Evolutionary conservation across 2,888 invertebrate species (phyloP), one percentile per base, ranked within the genome.

Genomic region (Diarsia rubi): DNA sequence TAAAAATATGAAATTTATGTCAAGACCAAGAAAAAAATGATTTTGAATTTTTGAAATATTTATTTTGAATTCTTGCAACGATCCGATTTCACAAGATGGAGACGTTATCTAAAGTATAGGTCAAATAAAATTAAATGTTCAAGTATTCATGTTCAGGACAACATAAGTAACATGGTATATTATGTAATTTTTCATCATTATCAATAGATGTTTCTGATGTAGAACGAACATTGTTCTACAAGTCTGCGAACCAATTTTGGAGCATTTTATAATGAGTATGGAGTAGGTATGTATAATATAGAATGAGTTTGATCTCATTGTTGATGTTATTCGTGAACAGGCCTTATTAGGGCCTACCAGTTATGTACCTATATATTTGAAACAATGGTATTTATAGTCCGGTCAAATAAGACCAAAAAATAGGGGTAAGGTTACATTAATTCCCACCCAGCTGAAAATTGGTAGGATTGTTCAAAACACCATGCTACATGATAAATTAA

Each of bases 261-360:
- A 76, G 69, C 81, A 82, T 82, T 85, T 78, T 79, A 65, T 78
- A 75, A 69, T 75, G 77, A 69, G 57, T 69, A 73, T 31, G 4
- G 77, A 69, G 57, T 69, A 73, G 2, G 4, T 4, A 31, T 73
- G 57, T 67, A 66, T 67, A 64, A 64, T 67, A 70, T 70, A 70
- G 47, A 63, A 73, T 78, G 80, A 77, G 54, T 78, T 80, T 66
- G 65, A 78, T 80, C 77, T 79, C 77, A 77, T 83, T 81, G 78
- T 83, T 75, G 77, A 75, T 75, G 74, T 83, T 76, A 69, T 78
- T 69, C 69, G 74, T 84, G 69, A 73, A 57, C 49, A 52, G 64
- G 73, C 75, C 81, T 79, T 85, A 79, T 79, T 77, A 62, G 81
- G 77, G 82, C 72, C 73, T 81, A 74, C 65, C 75, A 42, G 65